A percentile compares a stretch with the other conserved stretches of the same genome.
Conservation (phyloP, 2,113 vertebrate genomes). For the Otis tarda region DNA sequence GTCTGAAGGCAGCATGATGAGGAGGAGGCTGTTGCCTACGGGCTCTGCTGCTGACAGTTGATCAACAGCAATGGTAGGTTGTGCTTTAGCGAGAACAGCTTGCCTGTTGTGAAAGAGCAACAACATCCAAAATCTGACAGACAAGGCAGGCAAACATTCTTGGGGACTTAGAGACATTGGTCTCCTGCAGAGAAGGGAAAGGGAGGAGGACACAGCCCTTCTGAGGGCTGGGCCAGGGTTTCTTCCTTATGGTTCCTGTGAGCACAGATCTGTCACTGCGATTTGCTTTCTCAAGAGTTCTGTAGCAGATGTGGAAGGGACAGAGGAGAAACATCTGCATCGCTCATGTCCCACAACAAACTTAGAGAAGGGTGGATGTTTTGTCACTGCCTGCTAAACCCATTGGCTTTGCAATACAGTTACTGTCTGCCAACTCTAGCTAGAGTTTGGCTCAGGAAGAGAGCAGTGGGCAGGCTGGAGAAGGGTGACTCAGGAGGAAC, state of each 20-base stretch:
- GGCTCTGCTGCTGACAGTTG: neutral
- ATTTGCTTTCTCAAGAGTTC: neutral
- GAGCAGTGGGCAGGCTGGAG: neutral
- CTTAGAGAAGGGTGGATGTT: neutral
- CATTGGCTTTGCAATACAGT: neutral
- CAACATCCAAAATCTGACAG: neutral
- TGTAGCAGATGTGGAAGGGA: neutral
- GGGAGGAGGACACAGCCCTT: neutral
- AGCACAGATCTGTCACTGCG: rapidly evolving
- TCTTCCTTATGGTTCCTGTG: neutral
- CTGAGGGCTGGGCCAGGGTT: neutral
- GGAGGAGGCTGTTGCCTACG: neutral
- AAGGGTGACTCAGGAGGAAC: neutral
- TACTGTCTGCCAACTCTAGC: neutral
- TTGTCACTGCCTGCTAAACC: neutral
- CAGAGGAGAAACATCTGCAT: neutral
- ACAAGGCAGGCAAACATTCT: neutral
- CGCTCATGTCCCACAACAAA: neutral
- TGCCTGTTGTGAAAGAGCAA: neutral
- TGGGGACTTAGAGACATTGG: neutral
- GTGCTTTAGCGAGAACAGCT: neutral
- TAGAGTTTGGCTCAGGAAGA: neutral
- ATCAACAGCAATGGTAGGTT: neutral
- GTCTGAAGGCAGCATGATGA: neutral
- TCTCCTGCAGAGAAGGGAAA: neutral